phyloP scores from a whole-genome alignment of 2,797 vertebrate species.

The Malurus leucopterus region DNA sequence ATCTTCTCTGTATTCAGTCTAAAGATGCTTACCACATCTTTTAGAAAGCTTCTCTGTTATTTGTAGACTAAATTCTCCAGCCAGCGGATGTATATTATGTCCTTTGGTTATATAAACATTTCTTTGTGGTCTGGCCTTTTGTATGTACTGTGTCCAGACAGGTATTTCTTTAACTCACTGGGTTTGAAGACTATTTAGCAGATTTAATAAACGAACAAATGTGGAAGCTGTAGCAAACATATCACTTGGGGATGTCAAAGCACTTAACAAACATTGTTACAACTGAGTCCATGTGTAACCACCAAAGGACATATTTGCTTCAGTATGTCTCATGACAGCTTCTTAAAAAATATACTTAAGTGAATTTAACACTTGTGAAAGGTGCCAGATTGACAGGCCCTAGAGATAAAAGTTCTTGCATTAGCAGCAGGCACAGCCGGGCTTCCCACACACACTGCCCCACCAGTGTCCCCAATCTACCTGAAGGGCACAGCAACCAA shows the following conservation, averaged over 20 bases:
- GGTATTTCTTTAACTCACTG: background rate
- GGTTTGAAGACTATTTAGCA: slow-evolving; percentile 44
- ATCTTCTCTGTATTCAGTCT: background rate
- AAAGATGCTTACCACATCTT: background rate
- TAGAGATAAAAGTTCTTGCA: slow-evolving; percentile 49
- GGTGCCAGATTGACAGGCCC: slow-evolving; percentile 64
- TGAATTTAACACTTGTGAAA: slow-evolving; percentile 65
- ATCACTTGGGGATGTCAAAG: slow-evolving; percentile 63
- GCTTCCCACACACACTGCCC: slow-evolving; percentile 50
- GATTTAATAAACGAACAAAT: slow-evolving; percentile 58
- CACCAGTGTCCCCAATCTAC: slow-evolving; percentile 22
- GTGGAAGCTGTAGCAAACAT: slow-evolving; percentile 64
- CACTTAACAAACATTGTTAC: slow-evolving; percentile 66
- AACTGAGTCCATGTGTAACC: slow-evolving; percentile 66
- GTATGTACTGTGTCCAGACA: background rate
- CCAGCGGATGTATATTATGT: background rate
- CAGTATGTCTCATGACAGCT: slow-evolving; percentile 69
- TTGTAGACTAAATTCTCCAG: background rate
- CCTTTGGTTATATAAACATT: background rate
- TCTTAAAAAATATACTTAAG: slow-evolving; percentile 58
- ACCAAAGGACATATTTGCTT: slow-evolving; percentile 69
- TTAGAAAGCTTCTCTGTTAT: background rate
- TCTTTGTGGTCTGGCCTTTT: background rate
- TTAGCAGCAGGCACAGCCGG: slow-evolving; percentile 49
- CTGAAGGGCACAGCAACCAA: slow-evolving; percentile 20